Evolutionary conservation across 2,888 invertebrate genomes (phyloP), one percentile per base, ranked within the genome.

Genomic region (Dione vanillae): DNA sequence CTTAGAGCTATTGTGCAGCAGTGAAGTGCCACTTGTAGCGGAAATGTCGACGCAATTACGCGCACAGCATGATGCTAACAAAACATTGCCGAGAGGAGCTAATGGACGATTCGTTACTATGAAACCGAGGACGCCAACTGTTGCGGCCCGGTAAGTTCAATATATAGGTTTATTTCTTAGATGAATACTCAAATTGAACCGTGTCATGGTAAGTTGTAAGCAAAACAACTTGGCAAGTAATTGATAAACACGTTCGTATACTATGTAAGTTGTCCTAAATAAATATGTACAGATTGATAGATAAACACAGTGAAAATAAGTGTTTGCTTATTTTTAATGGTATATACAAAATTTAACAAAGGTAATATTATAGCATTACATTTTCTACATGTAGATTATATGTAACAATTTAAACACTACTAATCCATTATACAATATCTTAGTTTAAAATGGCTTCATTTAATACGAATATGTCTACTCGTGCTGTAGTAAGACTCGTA

Each of bases 101-200:
- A 98, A 98, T 82, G 98, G 98, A 0, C 94, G 98, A 74, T 98
- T 98, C 81, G 97, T 99, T 0, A 99, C 99, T 0, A 98, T 99
- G 98, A 99, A 99, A 88, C 98, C 99, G 0, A 94, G 98, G 77
- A 98, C 98, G 0, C 98, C 98, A 0, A 99, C 99, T 0, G 98
- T 99, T 1, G 97, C 98, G 0, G 98, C 98, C 0, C 94, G 94
- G 94, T 94, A 80, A 12, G 40, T 7, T 14, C 7, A 37, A 12
- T 14, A 40, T 43, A 3, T n/a, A 1, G 16, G 12, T 49, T 27
- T 27, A 27, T 27, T 27, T 27, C 27, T 27, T 27, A 27, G 27
- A 27, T 27, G 27, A 27, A 27, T 27, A 27, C 27, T 27, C 2
- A n/a, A 27, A 2, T 27, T 27, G 2, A 3, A 5, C 27, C 27